Conservation (phyloP, 2,888 invertebrate species). For the Ichneumon xanthorius region DNA sequence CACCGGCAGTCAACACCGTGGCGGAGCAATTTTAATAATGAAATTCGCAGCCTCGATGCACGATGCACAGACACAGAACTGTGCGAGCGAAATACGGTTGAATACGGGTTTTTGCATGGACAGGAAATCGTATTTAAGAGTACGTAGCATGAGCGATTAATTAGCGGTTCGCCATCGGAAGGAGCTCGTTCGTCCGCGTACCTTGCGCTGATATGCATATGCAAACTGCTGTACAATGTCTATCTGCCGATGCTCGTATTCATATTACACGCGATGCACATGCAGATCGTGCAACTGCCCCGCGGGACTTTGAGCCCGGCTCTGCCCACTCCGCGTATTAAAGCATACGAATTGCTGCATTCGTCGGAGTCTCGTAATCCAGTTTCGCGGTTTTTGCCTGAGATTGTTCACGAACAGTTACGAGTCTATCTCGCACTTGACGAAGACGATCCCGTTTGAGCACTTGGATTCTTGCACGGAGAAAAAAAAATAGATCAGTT, state of each 20-base stretch:
- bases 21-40: constrained; percentile 25
- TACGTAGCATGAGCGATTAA: constrained; percentile 72
- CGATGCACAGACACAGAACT: constrained; percentile 11
- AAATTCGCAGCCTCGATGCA: constrained; percentile 3
- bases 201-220: constrained; percentile 8
- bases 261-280: constrained; percentile 58
- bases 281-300: constrained; percentile 43
- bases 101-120: constrained; percentile 37
- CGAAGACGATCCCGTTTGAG: not conserved
- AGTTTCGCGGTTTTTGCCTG: not conserved
- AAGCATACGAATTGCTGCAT: not conserved
- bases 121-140: constrained; percentile 77
- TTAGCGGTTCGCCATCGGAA: constrained; percentile 72
- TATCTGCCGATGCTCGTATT: constrained; percentile 2
- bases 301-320: not conserved
- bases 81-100: constrained; percentile 42
- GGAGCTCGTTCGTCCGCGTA: constrained; percentile 30
- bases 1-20: constrained; percentile 38
- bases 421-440: not conserved
- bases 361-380: not conserved
- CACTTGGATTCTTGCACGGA: not conserved
- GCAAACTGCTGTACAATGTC: constrained; percentile 16
- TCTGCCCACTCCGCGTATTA: not conserved
- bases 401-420: not conserved
- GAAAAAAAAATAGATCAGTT: not conserved